phyloP scores from a whole-genome alignment of 2,113 vertebrate species.

The Ranitomeya variabilis region DNA sequence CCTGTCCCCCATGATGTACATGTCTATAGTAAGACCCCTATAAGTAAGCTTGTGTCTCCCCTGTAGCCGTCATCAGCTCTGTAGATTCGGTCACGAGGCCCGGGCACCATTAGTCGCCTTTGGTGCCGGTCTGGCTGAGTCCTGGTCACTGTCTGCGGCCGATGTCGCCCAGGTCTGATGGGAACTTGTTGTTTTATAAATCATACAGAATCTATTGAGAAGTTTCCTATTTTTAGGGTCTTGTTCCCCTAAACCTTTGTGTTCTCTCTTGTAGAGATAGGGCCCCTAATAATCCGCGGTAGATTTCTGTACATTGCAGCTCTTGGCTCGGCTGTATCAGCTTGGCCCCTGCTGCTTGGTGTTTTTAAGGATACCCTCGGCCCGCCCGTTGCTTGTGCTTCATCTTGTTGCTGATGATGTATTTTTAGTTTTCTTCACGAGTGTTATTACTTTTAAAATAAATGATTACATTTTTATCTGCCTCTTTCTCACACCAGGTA shows the following conservation, averaged over 20 bases:
- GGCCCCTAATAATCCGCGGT: neutral
- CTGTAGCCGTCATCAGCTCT: neutral
- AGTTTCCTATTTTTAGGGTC: constrained; percentile 1
- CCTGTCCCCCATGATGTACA: neutral
- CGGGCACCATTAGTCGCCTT: neutral
- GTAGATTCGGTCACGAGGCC: neutral
- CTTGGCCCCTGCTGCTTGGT: constrained; percentile 20
- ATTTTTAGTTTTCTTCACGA: neutral
- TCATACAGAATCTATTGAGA: neutral
- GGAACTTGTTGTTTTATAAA: neutral
- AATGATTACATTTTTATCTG: neutral
- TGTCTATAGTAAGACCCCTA: neutral
- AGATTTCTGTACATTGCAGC: constrained; percentile 31
- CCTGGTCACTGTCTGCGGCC: neutral
- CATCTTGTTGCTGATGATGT: neutral
- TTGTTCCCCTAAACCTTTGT: neutral
- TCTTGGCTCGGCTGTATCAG: constrained; percentile 41
- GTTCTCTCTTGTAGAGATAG: constrained; percentile 49
- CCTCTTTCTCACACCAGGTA: neutral
- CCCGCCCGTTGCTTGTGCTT: neutral
- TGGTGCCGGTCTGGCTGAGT: neutral
- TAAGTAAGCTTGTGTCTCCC: neutral
- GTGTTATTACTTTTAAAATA: neutral
- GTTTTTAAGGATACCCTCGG: neutral
- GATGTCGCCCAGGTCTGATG: too few relatives aligned